These are phyloP conservation scores for Cryptotis parvus DNA, from an alignment of 2,113 vertebrate species.

Conservation along the genomic window DNA sequence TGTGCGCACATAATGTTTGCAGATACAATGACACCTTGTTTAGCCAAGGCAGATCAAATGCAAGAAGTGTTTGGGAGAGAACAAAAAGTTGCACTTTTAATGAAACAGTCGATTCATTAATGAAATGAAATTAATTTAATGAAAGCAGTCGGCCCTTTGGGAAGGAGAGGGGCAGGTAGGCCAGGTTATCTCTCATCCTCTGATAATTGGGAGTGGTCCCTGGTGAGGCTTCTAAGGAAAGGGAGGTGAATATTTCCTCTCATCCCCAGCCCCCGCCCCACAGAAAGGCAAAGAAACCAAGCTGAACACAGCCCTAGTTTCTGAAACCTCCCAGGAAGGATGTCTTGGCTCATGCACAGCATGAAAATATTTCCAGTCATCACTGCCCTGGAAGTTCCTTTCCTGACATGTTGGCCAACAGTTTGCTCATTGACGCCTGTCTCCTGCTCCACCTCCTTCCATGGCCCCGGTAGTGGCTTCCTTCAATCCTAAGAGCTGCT, in stretches of 20 bases:
- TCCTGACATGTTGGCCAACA: neutral
- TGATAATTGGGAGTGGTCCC: neutral
- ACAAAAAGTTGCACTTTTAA: neutral
- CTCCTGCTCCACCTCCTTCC: neutral
- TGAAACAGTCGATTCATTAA: too few relatives aligned
- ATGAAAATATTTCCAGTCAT: neutral
- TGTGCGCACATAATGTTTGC: neutral
- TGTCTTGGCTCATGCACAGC: neutral
- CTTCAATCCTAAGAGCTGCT: neutral
- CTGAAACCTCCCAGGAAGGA: neutral
- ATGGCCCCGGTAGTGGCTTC: accelerated
- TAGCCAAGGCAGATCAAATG: neutral
- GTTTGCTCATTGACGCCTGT: neutral
- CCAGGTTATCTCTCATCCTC: neutral
- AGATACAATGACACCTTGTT: neutral
- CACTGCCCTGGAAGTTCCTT: neutral
- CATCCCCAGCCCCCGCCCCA: too few relatives aligned
- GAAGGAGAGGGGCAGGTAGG: neutral
- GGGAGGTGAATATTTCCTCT: neutral
- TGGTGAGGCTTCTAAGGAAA: neutral
- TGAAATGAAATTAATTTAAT: too few relatives aligned
- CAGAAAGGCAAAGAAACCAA: neutral
- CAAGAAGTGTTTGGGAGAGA: neutral
- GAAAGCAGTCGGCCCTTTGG: neutral
- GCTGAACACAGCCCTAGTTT: neutral